These are phyloP conservation scores for Myopa testacea DNA, from an alignment of 2,888 invertebrate genomes.

Conservation along the genomic window DNA sequence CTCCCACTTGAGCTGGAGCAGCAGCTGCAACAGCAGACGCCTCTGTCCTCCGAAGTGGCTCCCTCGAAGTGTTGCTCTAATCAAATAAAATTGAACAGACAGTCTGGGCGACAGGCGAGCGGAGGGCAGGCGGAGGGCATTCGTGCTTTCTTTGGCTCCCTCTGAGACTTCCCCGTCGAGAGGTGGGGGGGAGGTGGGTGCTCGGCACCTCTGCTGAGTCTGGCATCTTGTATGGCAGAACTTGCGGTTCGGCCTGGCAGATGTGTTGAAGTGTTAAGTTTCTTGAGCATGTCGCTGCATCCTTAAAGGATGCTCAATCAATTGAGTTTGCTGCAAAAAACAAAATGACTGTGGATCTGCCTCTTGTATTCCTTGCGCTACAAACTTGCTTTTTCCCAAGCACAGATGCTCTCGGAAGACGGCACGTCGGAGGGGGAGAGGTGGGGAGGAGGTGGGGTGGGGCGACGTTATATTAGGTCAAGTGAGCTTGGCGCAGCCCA, in stretches of 20 bases:
- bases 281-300: constrained; percentile 41
- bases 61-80: constrained; percentile 36
- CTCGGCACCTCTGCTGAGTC: background rate
- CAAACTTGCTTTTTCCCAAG: no score
- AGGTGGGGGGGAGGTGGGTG: background rate
- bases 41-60: background rate
- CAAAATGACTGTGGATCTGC: constrained; percentile 12
- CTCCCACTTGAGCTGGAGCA: background rate
- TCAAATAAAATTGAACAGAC: constrained; percentile 46
- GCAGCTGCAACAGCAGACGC: background rate
- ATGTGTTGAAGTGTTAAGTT: constrained; percentile 52
- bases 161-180: background rate
- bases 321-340: constrained; percentile 19
- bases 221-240: constrained; percentile 1
- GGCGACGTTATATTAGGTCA: background rate
- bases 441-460: background rate
- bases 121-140: background rate
- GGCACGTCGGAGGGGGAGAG: background rate
- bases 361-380: background rate
- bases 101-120: background rate
- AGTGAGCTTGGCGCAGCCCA: background rate
- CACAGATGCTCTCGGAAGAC: no score
- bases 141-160: background rate
- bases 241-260: constrained; percentile 20
- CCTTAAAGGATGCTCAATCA: constrained; percentile 25